Conservation (phyloP, 2,888 invertebrate genomes). For the Cynaeus angustus region DNA sequence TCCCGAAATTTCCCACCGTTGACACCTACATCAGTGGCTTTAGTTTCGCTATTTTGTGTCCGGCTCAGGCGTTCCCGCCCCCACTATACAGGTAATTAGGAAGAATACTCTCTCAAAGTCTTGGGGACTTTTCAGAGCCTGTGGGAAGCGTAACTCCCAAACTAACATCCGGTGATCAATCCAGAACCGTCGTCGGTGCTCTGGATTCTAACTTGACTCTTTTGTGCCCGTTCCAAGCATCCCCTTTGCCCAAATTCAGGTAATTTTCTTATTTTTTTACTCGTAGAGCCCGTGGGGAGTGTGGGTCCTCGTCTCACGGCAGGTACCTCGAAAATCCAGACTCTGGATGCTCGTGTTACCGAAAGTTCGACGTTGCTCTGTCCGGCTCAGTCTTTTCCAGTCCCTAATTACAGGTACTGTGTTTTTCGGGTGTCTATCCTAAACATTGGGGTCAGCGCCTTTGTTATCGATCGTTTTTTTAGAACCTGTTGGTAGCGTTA, state of each 20-base stretch:
- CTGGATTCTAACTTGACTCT: constrained; percentile 72
- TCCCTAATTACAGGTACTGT: constrained; percentile 81
- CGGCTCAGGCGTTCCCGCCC: constrained; percentile 80
- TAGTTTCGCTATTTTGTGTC: constrained; percentile 75
- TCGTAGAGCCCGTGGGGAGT: constrained; percentile 74
- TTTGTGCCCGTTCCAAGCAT: constrained; percentile 80
- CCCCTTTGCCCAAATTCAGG: constrained; percentile 83
- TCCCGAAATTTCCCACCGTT: constrained; percentile 68
- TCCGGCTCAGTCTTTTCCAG: constrained; percentile 79
- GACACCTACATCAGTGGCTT: constrained; percentile 60
- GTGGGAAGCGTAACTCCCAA: constrained; percentile 85
- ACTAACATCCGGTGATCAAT: constrained; percentile 68
- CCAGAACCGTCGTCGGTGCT: constrained; percentile 59
- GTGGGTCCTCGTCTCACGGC: constrained; percentile 72
- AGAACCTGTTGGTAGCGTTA: constrained; percentile 77
- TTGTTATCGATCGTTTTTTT: constrained; percentile 53
- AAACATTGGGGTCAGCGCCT: constrained; percentile 17
- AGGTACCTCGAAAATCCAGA: constrained; percentile 62
- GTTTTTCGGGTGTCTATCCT: constrained; percentile 2
- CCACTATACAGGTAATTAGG: constrained; percentile 70
- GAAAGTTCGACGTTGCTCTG: constrained; percentile 75
- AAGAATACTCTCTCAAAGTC: not conserved
- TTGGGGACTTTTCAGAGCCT: constrained; percentile 75
- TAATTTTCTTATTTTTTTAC: constrained; percentile 70
- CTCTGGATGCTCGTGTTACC: constrained; percentile 54